Evolutionary conservation across 2,888 invertebrate genomes (phyloP), one percentile per base, ranked within the genome.

Genomic region (Apodemia duryi): DNA sequence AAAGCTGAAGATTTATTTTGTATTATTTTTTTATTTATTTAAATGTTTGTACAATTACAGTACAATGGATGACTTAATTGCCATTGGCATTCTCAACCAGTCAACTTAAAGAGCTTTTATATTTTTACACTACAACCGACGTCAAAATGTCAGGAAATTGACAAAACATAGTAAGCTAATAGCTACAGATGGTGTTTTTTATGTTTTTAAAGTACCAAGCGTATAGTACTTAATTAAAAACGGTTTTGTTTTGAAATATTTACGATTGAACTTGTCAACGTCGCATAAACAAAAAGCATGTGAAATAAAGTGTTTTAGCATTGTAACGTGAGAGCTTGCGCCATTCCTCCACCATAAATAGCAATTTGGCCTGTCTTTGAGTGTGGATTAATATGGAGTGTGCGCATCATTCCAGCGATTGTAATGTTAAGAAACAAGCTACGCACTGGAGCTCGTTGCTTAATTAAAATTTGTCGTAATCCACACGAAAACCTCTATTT

Each of bases 211-310:
- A 54, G 1, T 54, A 54, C 28, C 54, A 54, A 54, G 54, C 9
- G 13, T 29, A 54, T 29, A 29, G 29, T 11, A 32, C 13, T 29
- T 29, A 13, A 65, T 38, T 64, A 64, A 52, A 61, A 61, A 61
- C 21, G 1, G 57, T 7, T 32, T 61, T 51, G 66, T 65, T 65
- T 64, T 63, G 57, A 60, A 65, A 65, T 63, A 13, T 68, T 68
- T 65, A 68, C 66, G 66, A 66, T 49, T 49, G 29, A 13, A 29
- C 64, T 64, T 68, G 68, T 68, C 66, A 67, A 66, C 64, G 63
- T 60, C 52, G 57, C 43, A 41, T 57, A 63, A 63, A 63, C 63
- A 52, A 63, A 63, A 62, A 57, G 11, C 57, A 57, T 57, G 57
- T 57, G 57, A 57, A 57, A 57, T 57, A 57, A 57, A 57, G 32